Evolutionary conservation across 2,797 vertebrate species (phyloP), one percentile per base, ranked within the genome.

Genomic region (Rallus crepitans): DNA sequence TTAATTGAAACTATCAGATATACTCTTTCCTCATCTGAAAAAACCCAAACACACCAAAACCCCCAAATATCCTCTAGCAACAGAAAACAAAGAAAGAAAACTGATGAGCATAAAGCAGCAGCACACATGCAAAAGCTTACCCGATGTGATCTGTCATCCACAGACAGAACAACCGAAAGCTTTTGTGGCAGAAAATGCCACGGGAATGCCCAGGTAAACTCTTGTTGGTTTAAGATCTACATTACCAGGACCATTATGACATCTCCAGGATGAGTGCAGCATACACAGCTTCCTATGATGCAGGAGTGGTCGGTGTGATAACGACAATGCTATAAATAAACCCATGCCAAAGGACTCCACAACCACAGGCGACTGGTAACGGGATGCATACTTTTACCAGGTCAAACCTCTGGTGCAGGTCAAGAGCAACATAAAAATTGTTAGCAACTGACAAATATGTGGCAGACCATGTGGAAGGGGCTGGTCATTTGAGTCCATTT

Each of bases 21-120:
- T 10, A 24, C 57, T 55, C 55, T 47, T 48, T 53, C 55, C 40
- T 39, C 31, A 57, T 24, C 45, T 48, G 50, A 82, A 85, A 68
- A 53, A 25, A 37, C 0, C 5, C 50, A 11, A 27, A 52, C 45
- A 63, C 8, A 88, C 73, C 31, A 79, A 91, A 78, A 93, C 8
- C 7, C 53, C 77, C 7, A 80, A 81, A 47, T 60, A 86, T n/a
- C 59, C 42, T 37, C 20, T 25, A 93, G 65, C 39, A 82, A 72
- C 52, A 60, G 28, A 86, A 94, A 89, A 72, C 14, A 80, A 81
- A 83, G 24, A 61, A 76, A 85, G 28, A 75, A 92, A 87, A 57
- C 9, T 39, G 30, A 23, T 4, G 3, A 1, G 6, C 64, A 39
- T 16, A 63, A 3, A 81, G 61, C 83, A 39, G 17, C 39, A 12